Evolutionary conservation across 2,797 vertebrate genomes (phyloP).

Genomic region (Oceanodroma leucorhoa): DNA sequence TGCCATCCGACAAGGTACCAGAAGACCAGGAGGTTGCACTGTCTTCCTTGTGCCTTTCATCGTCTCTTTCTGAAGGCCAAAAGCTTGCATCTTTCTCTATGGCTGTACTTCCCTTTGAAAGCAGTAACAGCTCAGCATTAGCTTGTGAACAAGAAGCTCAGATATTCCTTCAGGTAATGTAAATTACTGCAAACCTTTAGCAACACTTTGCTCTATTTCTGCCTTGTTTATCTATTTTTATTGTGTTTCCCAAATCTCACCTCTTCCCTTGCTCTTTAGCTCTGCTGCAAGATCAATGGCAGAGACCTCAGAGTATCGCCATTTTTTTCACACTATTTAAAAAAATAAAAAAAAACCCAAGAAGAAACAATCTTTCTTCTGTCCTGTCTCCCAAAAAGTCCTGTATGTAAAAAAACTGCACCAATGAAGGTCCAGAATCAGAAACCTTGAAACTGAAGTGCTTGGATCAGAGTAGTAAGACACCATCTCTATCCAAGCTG

Average conservation of each 20-base stretch:
- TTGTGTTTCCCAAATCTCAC: background rate
- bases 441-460: background rate
- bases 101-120: conserved; percentile 58
- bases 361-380: background rate
- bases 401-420: background rate
- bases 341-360: background rate
- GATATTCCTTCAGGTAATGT: background rate
- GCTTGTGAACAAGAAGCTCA: background rate
- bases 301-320: background rate
- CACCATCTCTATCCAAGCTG: background rate
- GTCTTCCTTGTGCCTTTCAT: conserved; percentile 45
- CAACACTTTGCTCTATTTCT: background rate
- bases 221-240: background rate
- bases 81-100: conserved; percentile 16
- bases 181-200: background rate
- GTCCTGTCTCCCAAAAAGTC: background rate
- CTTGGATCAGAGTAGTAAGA: background rate
- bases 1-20: conserved; percentile 66
- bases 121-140: conserved; percentile 42
- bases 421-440: background rate
- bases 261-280: background rate
- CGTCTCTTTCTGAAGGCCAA: conserved; percentile 25
- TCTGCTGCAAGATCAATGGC: background rate
- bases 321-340: background rate
- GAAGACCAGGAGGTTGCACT: conserved; percentile 76